A percentile compares a stretch with the other conserved stretches of the same genome.
phyloP scores from a whole-genome alignment of 1,140 invertebrate genomes.

The Araneus ventricosus region DNA sequence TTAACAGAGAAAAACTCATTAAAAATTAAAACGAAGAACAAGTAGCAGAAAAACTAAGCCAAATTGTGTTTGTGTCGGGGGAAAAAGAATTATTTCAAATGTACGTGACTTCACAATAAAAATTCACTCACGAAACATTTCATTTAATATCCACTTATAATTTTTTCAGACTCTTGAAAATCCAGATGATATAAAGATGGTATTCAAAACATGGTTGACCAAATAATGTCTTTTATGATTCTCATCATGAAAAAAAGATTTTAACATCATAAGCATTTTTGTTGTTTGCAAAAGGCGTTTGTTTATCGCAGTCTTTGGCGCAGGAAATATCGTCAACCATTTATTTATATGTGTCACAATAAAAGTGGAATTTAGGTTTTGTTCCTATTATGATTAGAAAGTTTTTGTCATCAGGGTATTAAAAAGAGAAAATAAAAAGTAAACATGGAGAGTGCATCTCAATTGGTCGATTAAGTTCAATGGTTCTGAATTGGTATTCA shows the following conservation, averaged over 20 bases:
- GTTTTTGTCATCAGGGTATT: no score
- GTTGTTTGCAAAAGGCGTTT: background rate
- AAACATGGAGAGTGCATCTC: no score
- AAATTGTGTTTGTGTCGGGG: background rate
- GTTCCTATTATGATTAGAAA: no score
- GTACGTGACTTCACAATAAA: conserved; percentile 42
- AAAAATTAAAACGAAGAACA: background rate
- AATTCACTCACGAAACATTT: background rate
- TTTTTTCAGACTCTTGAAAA: background rate
- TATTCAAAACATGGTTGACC: background rate
- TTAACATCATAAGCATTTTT: background rate
- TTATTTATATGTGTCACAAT: background rate
- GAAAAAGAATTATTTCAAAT: background rate
- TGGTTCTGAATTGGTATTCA: no score
- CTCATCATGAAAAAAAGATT: background rate
- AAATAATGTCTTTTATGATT: background rate
- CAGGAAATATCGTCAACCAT: background rate
- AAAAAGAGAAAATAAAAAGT: no score
- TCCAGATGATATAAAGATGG: background rate
- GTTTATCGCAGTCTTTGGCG: background rate
- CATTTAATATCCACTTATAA: background rate
- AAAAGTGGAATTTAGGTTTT: background rate
- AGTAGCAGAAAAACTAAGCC: background rate
- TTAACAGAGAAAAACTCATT: background rate
- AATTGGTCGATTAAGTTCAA: no score